Evolutionary conservation across 30 jellyfish, hydroid and myxozoan species (phyloP), one percentile per base, ranked within the genome.

Genomic region (Mastigias papua): DNA sequence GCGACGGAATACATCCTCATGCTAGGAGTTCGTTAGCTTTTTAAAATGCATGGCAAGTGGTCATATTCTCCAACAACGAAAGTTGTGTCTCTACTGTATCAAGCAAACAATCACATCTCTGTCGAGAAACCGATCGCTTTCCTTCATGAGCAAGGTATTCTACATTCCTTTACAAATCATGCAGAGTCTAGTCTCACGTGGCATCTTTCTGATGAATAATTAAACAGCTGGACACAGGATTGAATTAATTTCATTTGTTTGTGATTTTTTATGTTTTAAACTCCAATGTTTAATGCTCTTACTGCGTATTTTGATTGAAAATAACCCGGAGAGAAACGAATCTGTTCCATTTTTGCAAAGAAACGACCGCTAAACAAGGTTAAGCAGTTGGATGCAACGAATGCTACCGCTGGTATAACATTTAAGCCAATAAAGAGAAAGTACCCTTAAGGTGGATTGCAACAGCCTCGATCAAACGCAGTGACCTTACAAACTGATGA

Each of bases 201-300:
- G 83, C 68, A 49, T 72, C 35, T 72, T 63, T 37, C 48, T 27
- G 42, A 27, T 72, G 34, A 72, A 72, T 72, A 72, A 72, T 72
- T 72, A 11, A 72, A 48, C 83, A 72, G 67, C 42, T 22, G 83
- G 83, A 72, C 46, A 31, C 29, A 61, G 63, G 83, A 34, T 72
- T 72, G 83, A 72, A 28, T 34, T 72, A 72, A 72, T 72, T 72
- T 72, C 68, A 72, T 72, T 72, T 72, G 63, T 34, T 32, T 34
- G 83, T 62, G 63, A 72, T 72, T 72, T 13, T 72, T 32, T 49
- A 72, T 15, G 83, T 69, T 26, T 21, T 7, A 63, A 63, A 63
- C 19, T 63, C 74, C 20, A 5, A 27, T 63, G 46, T 1, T 2
- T n/a, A 63, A 63, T 7, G 74, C 35, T 23, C 74, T 63, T 63